Evolutionary conservation across 2,797 vertebrate species (phyloP).

Genomic region (Pelobates cultripes): DNA sequence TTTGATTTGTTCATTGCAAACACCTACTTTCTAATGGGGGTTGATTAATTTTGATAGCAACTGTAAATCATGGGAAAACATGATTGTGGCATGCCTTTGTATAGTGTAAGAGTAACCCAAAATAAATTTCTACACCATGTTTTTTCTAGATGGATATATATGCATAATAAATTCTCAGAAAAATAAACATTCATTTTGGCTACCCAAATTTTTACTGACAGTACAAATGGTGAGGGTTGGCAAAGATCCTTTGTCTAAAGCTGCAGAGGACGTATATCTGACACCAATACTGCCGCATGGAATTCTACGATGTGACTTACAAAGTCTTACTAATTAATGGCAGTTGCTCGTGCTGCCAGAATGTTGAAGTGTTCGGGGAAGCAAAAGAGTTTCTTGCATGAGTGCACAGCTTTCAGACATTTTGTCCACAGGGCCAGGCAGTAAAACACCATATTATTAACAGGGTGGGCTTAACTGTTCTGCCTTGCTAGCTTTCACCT

Average conservation of each 20-base stretch:
- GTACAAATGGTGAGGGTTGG: background rate
- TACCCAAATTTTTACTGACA: background rate
- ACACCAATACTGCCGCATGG: background rate
- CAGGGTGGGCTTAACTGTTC: constrained; percentile 15
- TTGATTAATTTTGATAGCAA: too few species aligned
- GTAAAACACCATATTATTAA: constrained; percentile 38
- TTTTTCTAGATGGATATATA: too few species aligned
- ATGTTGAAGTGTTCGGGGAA: constrained; percentile 27
- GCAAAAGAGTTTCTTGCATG: constrained; percentile 30
- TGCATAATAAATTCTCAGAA: too few species aligned
- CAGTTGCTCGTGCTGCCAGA: constrained; percentile 13
- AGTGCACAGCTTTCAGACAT: constrained; percentile 15
- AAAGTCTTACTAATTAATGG: background rate
- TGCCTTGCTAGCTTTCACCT: constrained; percentile 16
- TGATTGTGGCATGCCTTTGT: too few species aligned
- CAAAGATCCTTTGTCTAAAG: background rate
- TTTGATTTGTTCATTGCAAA: too few species aligned
- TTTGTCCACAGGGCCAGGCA: constrained; percentile 24
- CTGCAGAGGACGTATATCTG: background rate
- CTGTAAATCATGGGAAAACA: too few species aligned
- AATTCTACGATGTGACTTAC: constrained; percentile 29
- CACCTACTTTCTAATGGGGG: too few species aligned
- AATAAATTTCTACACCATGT: too few species aligned
- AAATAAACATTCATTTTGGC: background rate
- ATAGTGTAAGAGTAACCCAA: too few species aligned